phyloP scores from a whole-genome alignment of 2,113 vertebrate species.

The Forbesichthys agassizii region DNA sequence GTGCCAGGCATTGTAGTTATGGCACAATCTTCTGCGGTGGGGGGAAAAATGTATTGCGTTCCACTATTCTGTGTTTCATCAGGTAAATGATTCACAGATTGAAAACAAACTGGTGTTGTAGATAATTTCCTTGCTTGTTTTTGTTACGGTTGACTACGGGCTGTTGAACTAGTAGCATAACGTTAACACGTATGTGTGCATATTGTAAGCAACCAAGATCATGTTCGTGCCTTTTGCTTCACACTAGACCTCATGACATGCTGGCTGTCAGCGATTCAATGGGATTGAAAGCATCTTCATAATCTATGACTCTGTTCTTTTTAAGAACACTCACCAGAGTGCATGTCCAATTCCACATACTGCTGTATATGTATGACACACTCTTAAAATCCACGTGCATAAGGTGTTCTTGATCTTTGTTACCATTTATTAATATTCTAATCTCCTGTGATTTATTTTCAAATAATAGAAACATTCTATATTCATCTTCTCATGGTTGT shows the following conservation, averaged over 20 bases:
- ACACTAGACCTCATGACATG: not conserved
- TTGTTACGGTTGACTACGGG: not conserved
- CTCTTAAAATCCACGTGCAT: too few species aligned
- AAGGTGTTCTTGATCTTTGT: too few species aligned
- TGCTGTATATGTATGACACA: too few species aligned
- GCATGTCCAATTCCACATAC: too few species aligned
- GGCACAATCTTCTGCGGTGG: too few species aligned
- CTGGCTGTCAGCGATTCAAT: not conserved
- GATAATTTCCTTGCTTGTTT: not conserved
- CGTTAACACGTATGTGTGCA: not conserved
- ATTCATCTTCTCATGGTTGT: too few species aligned
- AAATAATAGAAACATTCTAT: too few species aligned
- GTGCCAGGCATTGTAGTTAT: too few species aligned
- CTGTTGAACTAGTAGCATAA: not conserved
- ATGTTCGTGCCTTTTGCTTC: not conserved
- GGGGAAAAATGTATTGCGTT: not conserved
- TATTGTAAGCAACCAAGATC: not conserved
- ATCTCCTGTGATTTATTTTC: too few species aligned
- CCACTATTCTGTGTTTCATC: not conserved
- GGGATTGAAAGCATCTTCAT: conserved; percentile 6
- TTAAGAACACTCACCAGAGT: too few species aligned
- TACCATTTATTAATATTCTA: too few species aligned
- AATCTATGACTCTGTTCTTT: not conserved
- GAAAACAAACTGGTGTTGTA: not conserved
- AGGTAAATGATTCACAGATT: not conserved